phyloP scores from a whole-genome alignment of 2,113 vertebrate species.

The Phalacrocorax pelagicus region DNA sequence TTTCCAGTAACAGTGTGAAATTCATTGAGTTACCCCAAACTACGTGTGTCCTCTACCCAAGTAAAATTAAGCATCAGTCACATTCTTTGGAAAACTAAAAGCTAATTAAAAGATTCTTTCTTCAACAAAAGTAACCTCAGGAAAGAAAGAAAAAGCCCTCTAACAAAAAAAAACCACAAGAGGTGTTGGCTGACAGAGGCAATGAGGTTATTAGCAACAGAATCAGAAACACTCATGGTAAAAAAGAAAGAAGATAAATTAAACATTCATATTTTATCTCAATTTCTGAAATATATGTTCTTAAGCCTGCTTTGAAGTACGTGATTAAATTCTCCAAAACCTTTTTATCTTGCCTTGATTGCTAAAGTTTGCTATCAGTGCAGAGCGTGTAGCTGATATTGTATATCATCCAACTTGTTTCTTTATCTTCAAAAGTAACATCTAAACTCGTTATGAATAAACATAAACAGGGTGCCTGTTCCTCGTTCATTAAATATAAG shows the following conservation, averaged over 20 bases:
- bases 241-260: slow-evolving; percentile 64
- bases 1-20: not conserved
- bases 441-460: slow-evolving; percentile 72
- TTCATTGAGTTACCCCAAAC: not conserved
- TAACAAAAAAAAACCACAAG: not conserved
- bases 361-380: slow-evolving; percentile 71
- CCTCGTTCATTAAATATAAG: slow-evolving; percentile 71
- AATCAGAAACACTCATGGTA: slow-evolving; percentile 51
- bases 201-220: slow-evolving; percentile 69
- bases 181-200: slow-evolving; percentile 49
- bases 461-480: slow-evolving; percentile 70
- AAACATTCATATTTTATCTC: slow-evolving; percentile 74
- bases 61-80: not conserved
- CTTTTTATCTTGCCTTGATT: slow-evolving; percentile 74
- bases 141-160: not conserved
- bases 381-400: slow-evolving; percentile 63
- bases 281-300: slow-evolving; percentile 71
- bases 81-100: not conserved
- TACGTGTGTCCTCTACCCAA: not conserved
- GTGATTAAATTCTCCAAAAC: slow-evolving; percentile 65
- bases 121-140: slow-evolving; percentile 16
- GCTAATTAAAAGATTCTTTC: slow-evolving; percentile 21
- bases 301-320: slow-evolving; percentile 69
- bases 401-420: slow-evolving; percentile 69
- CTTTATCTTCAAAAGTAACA: slow-evolving; percentile 73